Conservation (phyloP, 2,113 vertebrate genomes). For the Neogale vison region DNA sequence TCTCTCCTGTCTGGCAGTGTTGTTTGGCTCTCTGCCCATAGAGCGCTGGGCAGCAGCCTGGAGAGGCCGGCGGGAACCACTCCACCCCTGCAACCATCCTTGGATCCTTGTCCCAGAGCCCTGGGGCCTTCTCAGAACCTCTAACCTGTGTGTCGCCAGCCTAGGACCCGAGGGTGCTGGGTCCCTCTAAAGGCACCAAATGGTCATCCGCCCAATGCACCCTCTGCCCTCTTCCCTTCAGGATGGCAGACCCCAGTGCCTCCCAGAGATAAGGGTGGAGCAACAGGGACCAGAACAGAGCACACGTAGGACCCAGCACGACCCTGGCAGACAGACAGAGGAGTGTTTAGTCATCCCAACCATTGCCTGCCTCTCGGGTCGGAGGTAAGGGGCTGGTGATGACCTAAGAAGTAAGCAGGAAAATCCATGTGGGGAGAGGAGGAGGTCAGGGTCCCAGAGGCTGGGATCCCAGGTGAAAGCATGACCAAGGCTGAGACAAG, state of each 20-base stretch:
- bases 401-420: not conserved
- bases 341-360: not conserved
- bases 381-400: not conserved
- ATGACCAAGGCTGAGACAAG: not conserved
- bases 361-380: fast-evolving
- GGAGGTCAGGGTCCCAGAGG: not conserved
- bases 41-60: not conserved
- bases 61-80: not conserved
- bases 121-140: not conserved
- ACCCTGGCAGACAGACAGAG: not conserved
- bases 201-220: not conserved
- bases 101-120: not conserved
- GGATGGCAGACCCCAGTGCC: not conserved
- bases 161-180: not conserved
- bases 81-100: fast-evolving
- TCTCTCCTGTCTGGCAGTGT: not conserved
- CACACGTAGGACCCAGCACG: not conserved
- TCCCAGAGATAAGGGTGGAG: not conserved
- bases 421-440: not conserved
- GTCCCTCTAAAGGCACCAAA: no score
- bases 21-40: not conserved
- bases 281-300: not conserved
- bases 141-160: not conserved
- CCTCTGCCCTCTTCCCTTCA: not conserved
- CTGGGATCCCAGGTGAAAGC: not conserved